Conservation (phyloP, 2,797 vertebrate species). For the Taenioides sp. region DNA sequence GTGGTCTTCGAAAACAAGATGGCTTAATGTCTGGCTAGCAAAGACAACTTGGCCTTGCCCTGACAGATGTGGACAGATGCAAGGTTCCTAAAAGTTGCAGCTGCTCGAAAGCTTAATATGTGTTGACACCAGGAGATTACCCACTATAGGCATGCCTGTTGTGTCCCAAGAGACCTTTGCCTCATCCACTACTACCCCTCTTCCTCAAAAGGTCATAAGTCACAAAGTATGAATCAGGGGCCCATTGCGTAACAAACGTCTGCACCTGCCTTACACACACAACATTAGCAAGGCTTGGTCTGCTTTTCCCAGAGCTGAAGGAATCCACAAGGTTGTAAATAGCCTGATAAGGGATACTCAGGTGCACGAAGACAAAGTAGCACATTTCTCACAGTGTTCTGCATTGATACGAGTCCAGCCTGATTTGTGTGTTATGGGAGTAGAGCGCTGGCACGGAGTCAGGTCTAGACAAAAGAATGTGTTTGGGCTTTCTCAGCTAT, state of each 20-base stretch:
- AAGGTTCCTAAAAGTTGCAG: conserved; percentile 64
- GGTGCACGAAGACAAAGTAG: conserved; percentile 53
- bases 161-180: conserved; percentile 52
- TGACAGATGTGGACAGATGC: conserved; percentile 83
- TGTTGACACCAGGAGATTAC: conserved; percentile 72
- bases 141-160: conserved; percentile 46
- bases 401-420: conserved; percentile 50
- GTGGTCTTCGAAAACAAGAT: conserved; percentile 48
- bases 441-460: conserved; percentile 67
- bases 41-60: conserved; percentile 53
- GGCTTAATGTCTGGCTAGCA: conserved; percentile 53
- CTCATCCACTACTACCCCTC: conserved; percentile 59
- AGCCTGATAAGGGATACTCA: conserved; percentile 62
- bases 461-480: conserved; percentile 80
- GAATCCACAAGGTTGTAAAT: conserved; percentile 61
- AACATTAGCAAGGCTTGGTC: conserved; percentile 39
- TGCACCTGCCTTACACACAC: conserved; percentile 66
- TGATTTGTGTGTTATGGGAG: conserved; percentile 68
- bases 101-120: conserved; percentile 70
- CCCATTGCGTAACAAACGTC: conserved; percentile 62
- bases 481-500: conserved; percentile 69
- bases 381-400: conserved; percentile 48
- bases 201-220: conserved; percentile 71
- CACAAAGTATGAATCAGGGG: conserved; percentile 61
- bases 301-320: conserved; percentile 46